Percentiles rank a stretch among this genome's conserved stretches.
These are phyloP conservation scores for Tympanoctomys barrerae DNA, from an alignment of 2,797 vertebrate genomes.

Conservation along the genomic window DNA sequence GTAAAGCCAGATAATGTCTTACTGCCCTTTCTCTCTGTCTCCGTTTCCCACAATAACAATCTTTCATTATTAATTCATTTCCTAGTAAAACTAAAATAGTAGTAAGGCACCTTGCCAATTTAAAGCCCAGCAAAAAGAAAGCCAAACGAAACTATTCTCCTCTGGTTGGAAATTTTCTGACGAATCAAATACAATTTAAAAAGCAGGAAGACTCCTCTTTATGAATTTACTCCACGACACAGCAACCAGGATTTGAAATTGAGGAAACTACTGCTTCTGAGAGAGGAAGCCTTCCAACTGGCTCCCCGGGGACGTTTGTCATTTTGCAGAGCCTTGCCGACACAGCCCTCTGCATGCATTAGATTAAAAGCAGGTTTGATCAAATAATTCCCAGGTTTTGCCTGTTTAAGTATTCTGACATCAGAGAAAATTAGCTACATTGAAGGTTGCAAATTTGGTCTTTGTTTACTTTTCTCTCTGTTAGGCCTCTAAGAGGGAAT, in stretches of 20 bases:
- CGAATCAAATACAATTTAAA: constrained; percentile 72
- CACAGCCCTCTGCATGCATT: constrained; percentile 87
- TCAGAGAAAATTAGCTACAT: constrained; percentile 92
- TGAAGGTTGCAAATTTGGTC: constrained; percentile 90
- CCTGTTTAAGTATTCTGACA: constrained; percentile 92
- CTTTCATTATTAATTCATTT: constrained; percentile 80
- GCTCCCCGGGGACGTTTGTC: constrained; percentile 88
- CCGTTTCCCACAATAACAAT: constrained; percentile 47
- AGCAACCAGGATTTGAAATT: constrained; percentile 79
- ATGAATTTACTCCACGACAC: constrained; percentile 68
- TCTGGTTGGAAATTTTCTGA: constrained; percentile 62
- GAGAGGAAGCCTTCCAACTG: constrained; percentile 86
- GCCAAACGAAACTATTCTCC: constrained; percentile 74
- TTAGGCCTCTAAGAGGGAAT: constrained; percentile 91
- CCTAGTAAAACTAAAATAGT: constrained; percentile 76
- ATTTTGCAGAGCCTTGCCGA: constrained; percentile 87
- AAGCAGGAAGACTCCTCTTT: constrained; percentile 76
- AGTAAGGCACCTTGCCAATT: constrained; percentile 65
- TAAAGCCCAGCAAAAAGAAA: constrained; percentile 68
- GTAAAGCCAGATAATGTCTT: constrained; percentile 55
- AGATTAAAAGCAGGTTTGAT: constrained; percentile 89
- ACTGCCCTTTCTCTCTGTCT: background rate
- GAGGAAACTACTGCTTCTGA: constrained; percentile 86
- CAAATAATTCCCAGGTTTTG: constrained; percentile 90
- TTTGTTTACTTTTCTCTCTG: constrained; percentile 92